phyloP scores from a whole-genome alignment of 1,140 invertebrate genomes.

The Papilio polyxenes region DNA sequence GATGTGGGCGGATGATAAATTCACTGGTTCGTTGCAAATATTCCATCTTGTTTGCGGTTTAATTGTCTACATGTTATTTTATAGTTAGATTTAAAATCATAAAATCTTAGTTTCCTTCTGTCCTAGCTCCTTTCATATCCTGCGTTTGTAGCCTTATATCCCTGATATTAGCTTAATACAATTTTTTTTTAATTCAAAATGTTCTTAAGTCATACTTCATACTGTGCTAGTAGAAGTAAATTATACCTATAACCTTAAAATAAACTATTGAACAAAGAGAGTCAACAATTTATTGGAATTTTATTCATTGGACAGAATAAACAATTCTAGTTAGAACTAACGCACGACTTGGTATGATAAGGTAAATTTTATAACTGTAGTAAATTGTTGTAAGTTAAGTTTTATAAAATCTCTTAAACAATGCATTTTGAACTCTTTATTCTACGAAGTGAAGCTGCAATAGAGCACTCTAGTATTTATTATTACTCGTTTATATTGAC shows the following conservation, averaged over 20 bases:
- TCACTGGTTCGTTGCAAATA: slow-evolving; percentile 6
- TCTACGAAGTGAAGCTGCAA: neutral
- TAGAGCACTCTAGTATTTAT: neutral
- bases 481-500: neutral
- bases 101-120: neutral
- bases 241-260: neutral
- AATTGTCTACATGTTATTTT: neutral
- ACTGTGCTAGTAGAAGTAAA: neutral
- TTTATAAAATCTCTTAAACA: slow-evolving; percentile 7
- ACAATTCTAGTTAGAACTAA: neutral
- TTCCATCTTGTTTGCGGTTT: slow-evolving; percentile 5
- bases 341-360: neutral
- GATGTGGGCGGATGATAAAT: slow-evolving; percentile 6
- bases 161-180: neutral
- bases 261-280: neutral
- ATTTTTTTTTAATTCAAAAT: neutral
- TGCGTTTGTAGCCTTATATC: neutral
- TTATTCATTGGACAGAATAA: slow-evolving; percentile 16
- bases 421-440: neutral
- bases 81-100: neutral
- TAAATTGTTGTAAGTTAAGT: neutral
- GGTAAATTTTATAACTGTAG: slow-evolving; percentile 1
- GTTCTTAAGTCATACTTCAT: neutral
- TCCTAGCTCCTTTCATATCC: neutral
- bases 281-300: slow-evolving; percentile 15